These are phyloP conservation scores for Varanus salvator DNA, from an alignment of 2,113 vertebrate species.

Conservation along the genomic window DNA sequence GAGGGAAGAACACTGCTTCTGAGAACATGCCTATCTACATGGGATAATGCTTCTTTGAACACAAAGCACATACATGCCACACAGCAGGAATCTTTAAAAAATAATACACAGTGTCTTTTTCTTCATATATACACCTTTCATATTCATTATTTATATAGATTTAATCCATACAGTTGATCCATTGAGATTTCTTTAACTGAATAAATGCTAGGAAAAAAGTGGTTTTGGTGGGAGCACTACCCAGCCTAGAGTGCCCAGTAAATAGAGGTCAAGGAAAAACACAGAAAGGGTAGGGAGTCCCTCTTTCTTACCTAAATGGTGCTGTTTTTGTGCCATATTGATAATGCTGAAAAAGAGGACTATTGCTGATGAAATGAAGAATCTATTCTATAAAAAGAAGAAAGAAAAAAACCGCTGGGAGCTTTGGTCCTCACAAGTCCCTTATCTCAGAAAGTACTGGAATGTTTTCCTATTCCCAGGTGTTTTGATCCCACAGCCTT, in stretches of 20 bases:
- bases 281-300: background rate
- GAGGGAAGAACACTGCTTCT: background rate
- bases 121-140: background rate
- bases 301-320: background rate
- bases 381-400: background rate
- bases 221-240: background rate
- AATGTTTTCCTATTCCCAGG: constrained; percentile 53
- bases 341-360: background rate
- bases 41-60: background rate
- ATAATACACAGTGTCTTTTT: background rate
- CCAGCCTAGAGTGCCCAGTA: background rate
- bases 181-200: background rate
- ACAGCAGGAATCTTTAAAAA: background rate
- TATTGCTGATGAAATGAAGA: background rate
- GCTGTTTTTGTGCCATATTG: background rate
- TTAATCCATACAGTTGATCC: background rate
- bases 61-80: background rate
- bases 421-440: background rate
- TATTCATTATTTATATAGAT: background rate
- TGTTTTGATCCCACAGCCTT: constrained; percentile 69
- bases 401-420: background rate
- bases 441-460: constrained; percentile 65
- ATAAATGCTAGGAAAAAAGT: background rate
- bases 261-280: background rate
- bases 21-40: background rate